Base-by-base conservation (phyloP, 2,888 invertebrate genomes). In the Palloptera scutellata region DNA sequence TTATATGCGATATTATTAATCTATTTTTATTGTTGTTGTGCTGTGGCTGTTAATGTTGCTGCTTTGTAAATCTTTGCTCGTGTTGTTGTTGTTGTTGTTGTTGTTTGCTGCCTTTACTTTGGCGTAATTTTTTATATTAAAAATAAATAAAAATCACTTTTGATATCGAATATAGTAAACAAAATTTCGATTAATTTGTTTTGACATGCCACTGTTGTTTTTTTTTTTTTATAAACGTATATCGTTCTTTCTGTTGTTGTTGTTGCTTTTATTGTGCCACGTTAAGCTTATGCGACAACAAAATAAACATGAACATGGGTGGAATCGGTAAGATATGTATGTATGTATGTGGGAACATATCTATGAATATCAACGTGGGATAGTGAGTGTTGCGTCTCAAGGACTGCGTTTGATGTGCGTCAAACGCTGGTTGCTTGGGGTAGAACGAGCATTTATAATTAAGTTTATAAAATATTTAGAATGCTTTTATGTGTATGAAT, bases 111-210 rank as follows among this genome's bases (percentile, higher is more conserved):
- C 11, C 30, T 12, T 61, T 30, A 10, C 11, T 52, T 13, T 19
- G 13, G 45, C 43, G n/a, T 40, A 17, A n/a, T 58, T n/a, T 51
- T 61, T 40, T 53, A 12, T 41, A 62, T 45, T 60, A 30, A n/a
- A 64, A 42, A 52, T 12, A 57, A 52, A 20, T 41, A 43, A 30
- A 9, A 40, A 55, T 48, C 17, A 58, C 67, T 67, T 62, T 67
- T 67, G 62, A 67, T 67, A 67, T 67, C 62, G 66, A 60, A 61
- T 45, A 62, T 66, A n/a, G n/a, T n/a, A 66, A 66, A 66, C 58
- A 62, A 67, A 52, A 67, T 59, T 66, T 62, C 58, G 67, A 67
- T 67, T 67, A 67, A 67, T 67, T 43, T 52, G 41, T 52, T 62
- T 62, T 67, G 65, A 54, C 60, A 65, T 40, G 13, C 53, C 13